Percentiles rank a stretch among this genome's conserved stretches.
Conservation (phyloP, 2,888 invertebrate genomes). For the Apodemia mormo region DNA sequence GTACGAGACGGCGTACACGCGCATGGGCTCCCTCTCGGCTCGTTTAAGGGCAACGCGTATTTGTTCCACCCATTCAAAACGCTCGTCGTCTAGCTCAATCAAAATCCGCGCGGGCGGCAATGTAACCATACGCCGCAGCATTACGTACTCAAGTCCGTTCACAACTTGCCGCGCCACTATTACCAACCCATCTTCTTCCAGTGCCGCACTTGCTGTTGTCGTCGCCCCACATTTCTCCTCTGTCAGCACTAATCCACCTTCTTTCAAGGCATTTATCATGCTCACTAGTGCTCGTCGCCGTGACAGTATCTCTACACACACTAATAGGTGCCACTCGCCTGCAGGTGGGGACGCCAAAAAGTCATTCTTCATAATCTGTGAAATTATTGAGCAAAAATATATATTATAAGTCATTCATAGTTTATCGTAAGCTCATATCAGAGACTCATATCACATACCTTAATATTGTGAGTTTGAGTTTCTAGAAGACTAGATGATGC, state of each 20-base stretch:
- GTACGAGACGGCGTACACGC: constrained; percentile 86
- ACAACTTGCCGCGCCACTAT: constrained; percentile 65
- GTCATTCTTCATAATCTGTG: constrained; percentile 77
- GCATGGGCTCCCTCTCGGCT: constrained; percentile 80
- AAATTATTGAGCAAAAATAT: too few relatives aligned
- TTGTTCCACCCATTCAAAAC: constrained; percentile 90
- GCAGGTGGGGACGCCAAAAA: constrained; percentile 74
- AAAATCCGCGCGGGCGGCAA: constrained; percentile 68
- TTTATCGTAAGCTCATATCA: too few relatives aligned
- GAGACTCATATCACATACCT: too few relatives aligned
- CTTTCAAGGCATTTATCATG: constrained; percentile 83
- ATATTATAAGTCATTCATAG: too few relatives aligned
- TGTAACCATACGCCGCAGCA: constrained; percentile 84
- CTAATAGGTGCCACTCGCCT: constrained; percentile 85
- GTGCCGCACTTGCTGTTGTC: constrained; percentile 55
- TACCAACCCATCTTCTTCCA: constrained; percentile 57
- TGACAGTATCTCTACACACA: constrained; percentile 76
- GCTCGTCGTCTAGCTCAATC: constrained; percentile 85
- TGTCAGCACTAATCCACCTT: constrained; percentile 85
- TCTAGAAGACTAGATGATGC: background rate
- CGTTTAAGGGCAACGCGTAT: constrained; percentile 89
- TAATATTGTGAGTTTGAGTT: background rate
- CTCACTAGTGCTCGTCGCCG: constrained; percentile 44
- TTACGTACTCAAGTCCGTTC: constrained; percentile 83
- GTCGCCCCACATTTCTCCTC: constrained; percentile 47